Evolutionary conservation across 2,888 invertebrate genomes (phyloP), one percentile per base, ranked within the genome.

Genomic region (Drosophila bunnanda): DNA sequence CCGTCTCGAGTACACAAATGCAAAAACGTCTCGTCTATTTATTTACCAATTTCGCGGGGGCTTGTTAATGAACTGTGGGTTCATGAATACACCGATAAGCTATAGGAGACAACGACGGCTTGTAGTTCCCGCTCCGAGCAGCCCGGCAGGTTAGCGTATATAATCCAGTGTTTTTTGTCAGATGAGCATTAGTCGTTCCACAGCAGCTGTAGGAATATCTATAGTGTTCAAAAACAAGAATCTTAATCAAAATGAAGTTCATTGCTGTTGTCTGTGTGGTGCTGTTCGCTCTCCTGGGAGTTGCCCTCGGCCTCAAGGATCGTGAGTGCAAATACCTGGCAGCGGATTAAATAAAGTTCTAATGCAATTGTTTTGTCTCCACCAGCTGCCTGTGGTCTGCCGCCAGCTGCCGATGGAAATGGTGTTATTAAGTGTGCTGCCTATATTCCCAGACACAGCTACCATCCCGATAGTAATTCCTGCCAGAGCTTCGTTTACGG

Each of bases 401-500:
- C 77, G 2, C 7, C 72, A 17, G 56, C 20, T 2, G 17, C 0
- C 15, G 73, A 83, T 43, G 82, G 84, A 17, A 83, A 79, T 25
- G 84, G 86, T 2, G 1, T 72, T 20, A 72, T 78, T n/a, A 78
- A 48, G 62, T 82, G 82, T 30, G 36, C 66, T 22, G 86, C 61
- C 8, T 75, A 9, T 0, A 12, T 61, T 2, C 79, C 81, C 7
- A 73, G 58, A 7, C 76, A 57, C 66, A 76, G 34, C 15, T 82
- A 74, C 15, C 8, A 55, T 39, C 15, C 64, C 4, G 17, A 12
- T 0, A 60, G 32, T 2, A 86, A 82, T 32, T 44, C 46, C 2
- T 90, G 89, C 67, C 48, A 62, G 12, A 0, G 6, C 0, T 90
- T 87, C 46, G 1, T 36, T 13, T 90, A 73, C 53, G 88, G 88